A percentile compares a stretch with the other conserved stretches of the same genome.
Evolutionary conservation across 1,140 invertebrate genomes (phyloP).

Genomic region (Aricia agestis): DNA sequence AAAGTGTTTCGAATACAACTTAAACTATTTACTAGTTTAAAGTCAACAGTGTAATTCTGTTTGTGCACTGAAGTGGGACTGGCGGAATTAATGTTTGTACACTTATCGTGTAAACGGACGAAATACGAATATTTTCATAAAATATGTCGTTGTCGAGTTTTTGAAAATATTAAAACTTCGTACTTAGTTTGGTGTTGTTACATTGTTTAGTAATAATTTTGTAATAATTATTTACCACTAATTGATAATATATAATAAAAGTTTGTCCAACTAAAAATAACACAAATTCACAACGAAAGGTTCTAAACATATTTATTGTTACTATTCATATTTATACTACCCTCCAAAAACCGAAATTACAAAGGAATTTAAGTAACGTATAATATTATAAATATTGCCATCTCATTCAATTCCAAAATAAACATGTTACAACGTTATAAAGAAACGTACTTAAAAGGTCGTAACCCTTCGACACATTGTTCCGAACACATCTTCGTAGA

Average conservation of each 20-base stretch:
- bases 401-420: conserved; percentile 1
- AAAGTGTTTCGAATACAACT: conserved; percentile 38
- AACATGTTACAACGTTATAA: not conserved
- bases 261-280: too few species aligned
- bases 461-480: not conserved
- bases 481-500: not conserved
- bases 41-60: not conserved
- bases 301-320: too few species aligned
- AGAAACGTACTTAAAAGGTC: not conserved
- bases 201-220: too few species aligned
- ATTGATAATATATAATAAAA: too few species aligned
- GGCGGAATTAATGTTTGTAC: not conserved
- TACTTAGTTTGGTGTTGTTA: too few species aligned
- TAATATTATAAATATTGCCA: not conserved
- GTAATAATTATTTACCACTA: too few species aligned
- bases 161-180: too few species aligned
- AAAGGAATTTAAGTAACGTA: not conserved
- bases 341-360: not conserved
- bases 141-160: not conserved
- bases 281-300: too few species aligned
- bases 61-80: not conserved
- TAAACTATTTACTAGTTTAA: conserved; percentile 20
- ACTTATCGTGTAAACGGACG: not conserved
- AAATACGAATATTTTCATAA: not conserved
- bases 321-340: too few species aligned